Conservation (phyloP, 2,888 invertebrate genomes). For the Theodoxus fluviatilis region DNA sequence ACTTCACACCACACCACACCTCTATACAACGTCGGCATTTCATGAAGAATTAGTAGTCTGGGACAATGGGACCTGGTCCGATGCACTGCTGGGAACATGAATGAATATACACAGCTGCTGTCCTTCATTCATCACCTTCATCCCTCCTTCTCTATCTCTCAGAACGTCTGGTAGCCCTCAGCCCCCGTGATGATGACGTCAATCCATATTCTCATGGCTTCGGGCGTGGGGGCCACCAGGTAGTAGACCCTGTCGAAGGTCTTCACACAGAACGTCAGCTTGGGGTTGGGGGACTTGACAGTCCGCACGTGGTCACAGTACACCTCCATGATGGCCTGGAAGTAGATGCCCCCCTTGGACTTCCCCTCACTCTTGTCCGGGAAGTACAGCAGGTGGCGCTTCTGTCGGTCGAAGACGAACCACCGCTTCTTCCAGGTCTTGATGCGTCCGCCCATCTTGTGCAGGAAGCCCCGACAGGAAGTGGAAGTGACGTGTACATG, state of each 20-base stretch:
- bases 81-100: too few species aligned
- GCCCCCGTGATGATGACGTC: conserved; percentile 93
- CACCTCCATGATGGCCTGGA: conserved; percentile 93
- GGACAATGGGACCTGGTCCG: too few species aligned
- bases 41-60: too few species aligned
- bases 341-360: conserved; percentile 75
- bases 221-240: conserved; percentile 90
- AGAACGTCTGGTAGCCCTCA: conserved; percentile 82
- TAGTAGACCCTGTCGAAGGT: conserved; percentile 88
- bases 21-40: too few species aligned
- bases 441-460: conserved; percentile 78
- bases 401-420: conserved; percentile 94
- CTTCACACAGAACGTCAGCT: conserved; percentile 92
- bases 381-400: conserved; percentile 84
- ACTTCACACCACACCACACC: too few species aligned
- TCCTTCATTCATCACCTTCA: too few species aligned
- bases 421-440: conserved; percentile 90
- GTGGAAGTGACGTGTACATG: conserved; percentile 83
- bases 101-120: too few species aligned
- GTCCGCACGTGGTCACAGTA: conserved; percentile 94
- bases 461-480: conserved; percentile 88
- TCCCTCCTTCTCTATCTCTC: conserved; percentile 4
- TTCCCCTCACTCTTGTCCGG: conserved; percentile 89
- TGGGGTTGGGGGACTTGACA: conserved; percentile 88
- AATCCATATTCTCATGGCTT: conserved; percentile 95